Percentiles rank a stretch among this genome's conserved stretches.
phyloP scores from a whole-genome alignment of 1,140 invertebrate genomes.

The Helicoverpa zea region DNA sequence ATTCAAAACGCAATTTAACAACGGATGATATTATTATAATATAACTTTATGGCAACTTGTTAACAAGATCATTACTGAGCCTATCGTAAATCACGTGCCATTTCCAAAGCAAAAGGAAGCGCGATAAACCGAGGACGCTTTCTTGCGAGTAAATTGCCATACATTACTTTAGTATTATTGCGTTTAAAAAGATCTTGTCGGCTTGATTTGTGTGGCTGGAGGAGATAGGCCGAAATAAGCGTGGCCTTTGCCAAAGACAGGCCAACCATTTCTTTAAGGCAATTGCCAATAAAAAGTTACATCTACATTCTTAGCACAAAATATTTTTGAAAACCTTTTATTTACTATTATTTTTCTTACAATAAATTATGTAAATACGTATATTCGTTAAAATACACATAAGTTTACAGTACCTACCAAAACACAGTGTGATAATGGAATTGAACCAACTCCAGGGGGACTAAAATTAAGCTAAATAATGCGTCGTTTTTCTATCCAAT shows the following conservation, averaged over 20 bases:
- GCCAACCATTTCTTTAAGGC: neutral
- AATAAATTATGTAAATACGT: no score
- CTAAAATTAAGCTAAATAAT: neutral
- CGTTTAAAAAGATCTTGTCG: conserved; percentile 45
- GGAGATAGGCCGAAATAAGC: conserved; percentile 17
- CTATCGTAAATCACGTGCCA: conserved; percentile 37
- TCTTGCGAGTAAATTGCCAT: conserved; percentile 42
- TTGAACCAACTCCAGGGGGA: no score
- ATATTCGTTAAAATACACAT: no score
- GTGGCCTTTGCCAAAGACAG: conserved; percentile 6
- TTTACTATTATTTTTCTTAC: no score
- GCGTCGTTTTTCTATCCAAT: neutral
- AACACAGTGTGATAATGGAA: no score
- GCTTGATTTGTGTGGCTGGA: conserved; percentile 35
- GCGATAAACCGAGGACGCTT: conserved; percentile 40
- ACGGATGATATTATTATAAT: conserved; percentile 18
- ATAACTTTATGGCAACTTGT: conserved; percentile 47
- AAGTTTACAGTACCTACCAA: no score
- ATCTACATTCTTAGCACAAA: no score
- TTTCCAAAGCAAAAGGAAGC: conserved; percentile 45
- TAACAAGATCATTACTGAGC: conserved; percentile 46
- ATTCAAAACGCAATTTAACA: conserved; percentile 9
- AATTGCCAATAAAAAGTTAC: neutral
- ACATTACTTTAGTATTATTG: conserved; percentile 44
- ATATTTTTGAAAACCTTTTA: no score